phyloP scores from a whole-genome alignment of 2,113 vertebrate genomes.

The Cairina moschata region DNA sequence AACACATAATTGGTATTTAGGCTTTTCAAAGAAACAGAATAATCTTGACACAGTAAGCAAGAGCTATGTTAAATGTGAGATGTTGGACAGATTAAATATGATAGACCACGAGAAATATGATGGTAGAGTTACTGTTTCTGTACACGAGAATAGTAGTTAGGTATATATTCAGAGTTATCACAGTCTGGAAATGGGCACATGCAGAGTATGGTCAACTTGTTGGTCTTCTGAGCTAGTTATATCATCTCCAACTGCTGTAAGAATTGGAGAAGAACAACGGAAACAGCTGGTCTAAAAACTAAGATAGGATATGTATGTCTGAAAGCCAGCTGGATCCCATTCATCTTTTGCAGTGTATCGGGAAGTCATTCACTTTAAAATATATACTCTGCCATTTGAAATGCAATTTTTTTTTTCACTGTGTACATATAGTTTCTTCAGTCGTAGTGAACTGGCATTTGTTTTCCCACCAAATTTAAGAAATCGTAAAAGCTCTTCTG shows the following conservation, averaged over 20 bases:
- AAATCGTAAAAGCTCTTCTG: constrained; percentile 51
- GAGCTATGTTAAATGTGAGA: not conserved
- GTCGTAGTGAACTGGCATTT: constrained; percentile 34
- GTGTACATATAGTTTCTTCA: not conserved
- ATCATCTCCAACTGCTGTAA: constrained; percentile 15
- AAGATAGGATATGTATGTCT: constrained; percentile 30
- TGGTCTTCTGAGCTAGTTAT: not conserved
- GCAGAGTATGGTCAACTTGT: not conserved
- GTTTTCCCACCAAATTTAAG: constrained; percentile 61
- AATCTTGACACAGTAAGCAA: not conserved
- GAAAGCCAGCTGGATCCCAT: constrained; percentile 65
- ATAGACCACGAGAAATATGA: not conserved
- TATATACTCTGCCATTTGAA: not conserved
- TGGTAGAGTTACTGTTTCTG: not conserved
- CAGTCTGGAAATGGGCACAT: not conserved
- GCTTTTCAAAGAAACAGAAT: not conserved
- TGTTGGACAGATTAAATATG: not conserved
- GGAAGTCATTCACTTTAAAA: constrained; percentile 18
- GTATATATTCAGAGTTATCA: not conserved
- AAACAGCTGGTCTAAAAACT: constrained; percentile 57
- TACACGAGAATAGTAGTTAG: not conserved
- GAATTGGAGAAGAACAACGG: constrained; percentile 43
- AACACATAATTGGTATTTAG: not conserved
- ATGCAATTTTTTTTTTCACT: not conserved
- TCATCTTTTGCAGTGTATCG: constrained; percentile 20